Evolutionary conservation across 2,888 invertebrate genomes (phyloP).

Genomic region (Drosophila phalerata): DNA sequence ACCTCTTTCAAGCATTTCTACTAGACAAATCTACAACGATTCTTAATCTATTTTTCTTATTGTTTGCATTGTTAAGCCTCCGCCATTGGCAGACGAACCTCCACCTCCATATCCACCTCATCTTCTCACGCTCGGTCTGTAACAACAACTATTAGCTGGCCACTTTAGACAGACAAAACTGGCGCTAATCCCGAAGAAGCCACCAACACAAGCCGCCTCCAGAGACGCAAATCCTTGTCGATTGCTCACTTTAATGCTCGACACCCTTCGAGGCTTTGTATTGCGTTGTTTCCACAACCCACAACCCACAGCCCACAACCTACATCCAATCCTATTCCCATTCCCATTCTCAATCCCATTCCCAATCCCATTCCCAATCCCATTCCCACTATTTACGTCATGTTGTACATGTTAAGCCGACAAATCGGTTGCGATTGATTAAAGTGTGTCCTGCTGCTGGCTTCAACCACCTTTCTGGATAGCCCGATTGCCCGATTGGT

Average conservation of each 20-base stretch:
- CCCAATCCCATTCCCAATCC: slow-evolving; percentile 5
- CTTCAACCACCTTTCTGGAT: slow-evolving; percentile 31
- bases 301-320: slow-evolving; percentile 2
- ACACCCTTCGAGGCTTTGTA: slow-evolving; percentile 52
- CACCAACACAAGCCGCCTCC: slow-evolving; percentile 44
- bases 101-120: slow-evolving; percentile 17
- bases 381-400: slow-evolving; percentile 70
- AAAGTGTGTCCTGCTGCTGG: slow-evolving; percentile 72
- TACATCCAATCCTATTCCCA: slow-evolving; percentile 3
- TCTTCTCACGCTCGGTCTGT: slow-evolving; percentile 64
- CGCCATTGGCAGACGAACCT: not conserved
- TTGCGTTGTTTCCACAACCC: slow-evolving; percentile 1
- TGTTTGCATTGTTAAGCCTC: not conserved
- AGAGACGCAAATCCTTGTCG: slow-evolving; percentile 70
- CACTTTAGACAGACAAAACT: slow-evolving; percentile 69
- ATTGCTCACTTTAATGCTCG: slow-evolving; percentile 77
- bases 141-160: slow-evolving; percentile 67
- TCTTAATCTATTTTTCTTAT: not conserved
- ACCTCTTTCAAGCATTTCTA: not conserved
- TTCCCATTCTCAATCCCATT: slow-evolving; percentile 11
- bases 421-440: slow-evolving; percentile 85
- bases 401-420: slow-evolving; percentile 84
- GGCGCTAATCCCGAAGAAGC: slow-evolving; percentile 67
- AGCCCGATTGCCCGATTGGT: slow-evolving; percentile 6
- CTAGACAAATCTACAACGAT: not conserved